phyloP scores from a whole-genome alignment of 2,113 vertebrate species.

The Melanotaenia duboulayi region DNA sequence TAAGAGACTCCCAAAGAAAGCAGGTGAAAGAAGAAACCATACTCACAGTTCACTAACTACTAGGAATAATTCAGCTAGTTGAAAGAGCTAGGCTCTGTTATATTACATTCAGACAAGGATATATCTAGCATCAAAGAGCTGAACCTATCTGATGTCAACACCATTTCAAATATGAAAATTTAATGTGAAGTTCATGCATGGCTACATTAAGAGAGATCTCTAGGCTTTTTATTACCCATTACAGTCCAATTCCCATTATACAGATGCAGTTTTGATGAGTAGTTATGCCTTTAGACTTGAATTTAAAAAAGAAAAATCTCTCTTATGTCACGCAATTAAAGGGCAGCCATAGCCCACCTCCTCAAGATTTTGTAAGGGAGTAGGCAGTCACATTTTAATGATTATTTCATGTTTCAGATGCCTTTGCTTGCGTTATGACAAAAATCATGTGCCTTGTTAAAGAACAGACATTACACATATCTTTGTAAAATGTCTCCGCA shows the following conservation, averaged over 20 bases:
- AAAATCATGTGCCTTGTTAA: slow-evolving; percentile 33
- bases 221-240: slow-evolving; percentile 54
- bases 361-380: slow-evolving; percentile 8
- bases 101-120: slow-evolving; percentile 12
- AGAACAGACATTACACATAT: slow-evolving; percentile 31
- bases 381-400: slow-evolving; percentile 32
- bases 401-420: slow-evolving; percentile 32
- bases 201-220: slow-evolving; percentile 23
- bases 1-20: slow-evolving; percentile 2
- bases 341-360: slow-evolving; percentile 25
- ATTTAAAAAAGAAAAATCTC: slow-evolving; percentile 18
- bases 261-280: slow-evolving; percentile 45
- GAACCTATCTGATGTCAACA: slow-evolving; percentile 41
- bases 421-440: slow-evolving; percentile 35
- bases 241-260: slow-evolving; percentile 40
- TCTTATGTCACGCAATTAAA: slow-evolving; percentile 53
- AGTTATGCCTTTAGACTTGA: slow-evolving; percentile 35
- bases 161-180: slow-evolving; percentile 38
- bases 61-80: slow-evolving; percentile 31
- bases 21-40: not conserved
- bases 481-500: slow-evolving; percentile 35
- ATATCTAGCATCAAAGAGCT: slow-evolving; percentile 47
- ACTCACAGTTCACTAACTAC: slow-evolving; percentile 13
- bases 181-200: slow-evolving; percentile 26
- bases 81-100: slow-evolving; percentile 33